Conservation (phyloP, 2,888 invertebrate species). For the Lasioglossum morio region DNA sequence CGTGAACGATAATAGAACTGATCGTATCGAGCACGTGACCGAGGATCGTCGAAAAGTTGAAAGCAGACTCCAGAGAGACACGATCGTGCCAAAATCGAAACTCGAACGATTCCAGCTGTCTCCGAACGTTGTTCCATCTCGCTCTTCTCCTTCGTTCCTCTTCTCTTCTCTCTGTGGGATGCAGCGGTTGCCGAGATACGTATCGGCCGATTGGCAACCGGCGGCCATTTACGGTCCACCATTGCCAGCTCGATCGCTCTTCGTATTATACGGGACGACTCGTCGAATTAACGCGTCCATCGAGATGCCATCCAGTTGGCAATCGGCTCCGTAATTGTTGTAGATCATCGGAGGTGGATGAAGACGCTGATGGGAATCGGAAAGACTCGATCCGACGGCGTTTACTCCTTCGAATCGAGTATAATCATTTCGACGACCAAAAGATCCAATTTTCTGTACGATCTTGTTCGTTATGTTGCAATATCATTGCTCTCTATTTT, state of each 20-base stretch:
- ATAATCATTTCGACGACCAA: neutral
- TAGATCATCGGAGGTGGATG: neutral
- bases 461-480: neutral
- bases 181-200: constrained; percentile 60
- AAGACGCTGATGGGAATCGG: neutral
- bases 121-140: constrained; percentile 46
- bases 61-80: constrained; percentile 4
- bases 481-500: neutral
- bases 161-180: constrained; percentile 50
- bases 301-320: neutral
- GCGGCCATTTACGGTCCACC: constrained; percentile 22
- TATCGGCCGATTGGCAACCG: constrained; percentile 28
- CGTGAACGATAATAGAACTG: neutral
- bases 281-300: constrained; percentile 3
- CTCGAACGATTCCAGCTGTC: constrained; percentile 64
- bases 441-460: neutral
- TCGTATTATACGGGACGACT: neutral
- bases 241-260: constrained; percentile 16
- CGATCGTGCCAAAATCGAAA: constrained; percentile 20
- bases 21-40: neutral
- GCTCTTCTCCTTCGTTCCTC: constrained; percentile 46
- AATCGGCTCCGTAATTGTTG: constrained; percentile 1
- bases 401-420: neutral
- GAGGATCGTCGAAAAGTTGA: neutral
- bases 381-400: neutral